Evolutionary conservation across 2,888 invertebrate genomes (phyloP), one percentile per base, ranked within the genome.

Genomic region (Cremastinae sp.): DNA sequence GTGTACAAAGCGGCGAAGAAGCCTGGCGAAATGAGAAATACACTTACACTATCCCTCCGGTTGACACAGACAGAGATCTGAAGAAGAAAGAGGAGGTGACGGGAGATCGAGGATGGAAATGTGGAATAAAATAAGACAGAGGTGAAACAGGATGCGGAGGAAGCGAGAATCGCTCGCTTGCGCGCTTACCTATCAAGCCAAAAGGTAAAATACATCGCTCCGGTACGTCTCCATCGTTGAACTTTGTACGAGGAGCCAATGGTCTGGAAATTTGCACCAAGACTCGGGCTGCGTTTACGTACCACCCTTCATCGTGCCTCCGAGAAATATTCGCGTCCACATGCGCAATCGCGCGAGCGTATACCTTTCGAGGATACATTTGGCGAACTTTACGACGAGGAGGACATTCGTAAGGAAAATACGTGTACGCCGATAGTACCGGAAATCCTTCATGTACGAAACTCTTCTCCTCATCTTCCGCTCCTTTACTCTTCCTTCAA

Each of bases 161-260:
- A 59, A 20, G 41, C 12, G 28, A 28, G 28, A 28, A 5, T 28
- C 28, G 28, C 28, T 28, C 28, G 28, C 28, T 28, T 53, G 22
- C 34, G 22, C 53, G 38, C n/a, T 36, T 41, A 69, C 59, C 56
- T 62, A 72, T 64, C 56, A 53, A 28, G 28, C 62, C 68, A 49
- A 82, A 79, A 84, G 84, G 85, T 84, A 84, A 84, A 85, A 84
- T 81, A 54, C 49, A 82, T 84, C 85, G 86, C 81, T 87, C 85
- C 85, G 85, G 83, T 84, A 80, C 18, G 65, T 58, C 61, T 54
- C 18, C 74, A 61, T 77, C 74, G 51, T 22, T 69, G 41, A 58
- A 34, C 54, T 54, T 74, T 71, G 79, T 80, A 80, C 79, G 74
- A 82, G 81, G 45, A 70, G 54, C 79, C 86, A 87, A 86, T 87